Evolutionary conservation across 30 jellyfish, hydroid and myxozoan genomes (phyloP), one percentile per base, ranked within the genome.

Genomic region (Aurelia coerulea): DNA sequence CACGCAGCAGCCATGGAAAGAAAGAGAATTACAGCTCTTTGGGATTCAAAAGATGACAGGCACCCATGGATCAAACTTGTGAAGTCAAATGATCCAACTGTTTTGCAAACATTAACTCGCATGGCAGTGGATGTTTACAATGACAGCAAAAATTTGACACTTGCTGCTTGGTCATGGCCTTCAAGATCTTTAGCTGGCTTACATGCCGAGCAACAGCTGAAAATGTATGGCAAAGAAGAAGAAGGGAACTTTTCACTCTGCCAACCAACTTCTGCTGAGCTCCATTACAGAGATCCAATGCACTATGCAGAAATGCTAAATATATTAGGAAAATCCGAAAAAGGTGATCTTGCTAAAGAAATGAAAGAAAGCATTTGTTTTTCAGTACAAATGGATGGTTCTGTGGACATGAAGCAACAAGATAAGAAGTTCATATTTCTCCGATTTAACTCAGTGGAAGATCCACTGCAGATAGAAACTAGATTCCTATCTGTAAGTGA

Each of bases 81-180:
- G 42, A 58, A 78, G 56, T 58, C 88, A 9, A 78, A 2, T 78
- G 88, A 78, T 81, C 18, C 85, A 46, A 52, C 72, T 54, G 51
- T 78, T 13, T 62, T 78, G 88, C 80, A 78, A 60, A 31, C 79
- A 78, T 60, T 59, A 32, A 78, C 79, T 2, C 80, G 31, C 63
- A 78, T 78, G 79, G 88, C 88, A 2, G 66, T 53, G 59, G 41
- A 17, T 56, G 78, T 62, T 6, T 58, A 78, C 63, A 78, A 63
- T 32, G 88, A 78, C 79, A 56, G 88, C 42, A 78, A 78, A 60
- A 32, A 54, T 58, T 78, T 78, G 79, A 78, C 88, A 16, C 79
- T 54, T 58, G 80, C 80, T 78, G 88, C 79, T 58, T 78, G 79
- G 88, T 62, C 80, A 59, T 62, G 68, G 80, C 80, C 88, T 3